phyloP scores from a whole-genome alignment of 2,797 vertebrate genomes.

The Carapus acus region DNA sequence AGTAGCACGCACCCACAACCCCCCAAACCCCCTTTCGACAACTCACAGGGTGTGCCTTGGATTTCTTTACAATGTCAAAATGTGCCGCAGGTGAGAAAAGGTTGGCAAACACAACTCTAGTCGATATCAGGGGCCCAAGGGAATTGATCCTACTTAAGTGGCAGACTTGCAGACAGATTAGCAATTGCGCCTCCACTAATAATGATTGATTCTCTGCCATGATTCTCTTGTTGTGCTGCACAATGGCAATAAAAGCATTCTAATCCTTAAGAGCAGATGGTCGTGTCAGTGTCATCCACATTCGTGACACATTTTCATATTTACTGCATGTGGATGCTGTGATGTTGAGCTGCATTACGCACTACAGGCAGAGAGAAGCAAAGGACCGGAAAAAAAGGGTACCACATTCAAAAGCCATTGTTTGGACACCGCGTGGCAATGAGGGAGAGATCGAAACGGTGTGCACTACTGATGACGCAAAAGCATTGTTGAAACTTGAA shows the following conservation, averaged over 20 bases:
- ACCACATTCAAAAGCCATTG: conserved; percentile 38
- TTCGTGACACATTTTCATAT: too few species aligned
- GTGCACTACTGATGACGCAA: conserved; percentile 50
- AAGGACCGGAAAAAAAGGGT: conserved; percentile 13
- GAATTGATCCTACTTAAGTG: conserved; percentile 47
- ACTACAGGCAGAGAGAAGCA: conserved; percentile 17
- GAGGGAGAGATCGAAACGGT: conserved; percentile 15
- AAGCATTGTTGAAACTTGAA: conserved; percentile 49
- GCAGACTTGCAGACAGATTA: conserved; percentile 54
- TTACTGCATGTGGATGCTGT: conserved; percentile 14
- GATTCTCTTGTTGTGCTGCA: conserved; percentile 33
- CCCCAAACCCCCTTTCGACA: too few species aligned
- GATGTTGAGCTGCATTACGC: conserved; percentile 26
- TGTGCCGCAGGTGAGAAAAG: too few species aligned
- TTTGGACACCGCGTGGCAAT: conserved; percentile 31
- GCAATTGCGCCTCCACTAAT: conserved; percentile 49
- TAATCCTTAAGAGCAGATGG: conserved; percentile 45
- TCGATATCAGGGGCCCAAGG: conserved; percentile 30
- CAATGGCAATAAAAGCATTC: conserved; percentile 16
- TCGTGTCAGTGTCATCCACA: conserved; percentile 21
- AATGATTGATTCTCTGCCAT: conserved; percentile 50
- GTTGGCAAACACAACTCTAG: too few species aligned
- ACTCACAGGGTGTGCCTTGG: too few species aligned
- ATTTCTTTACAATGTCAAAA: too few species aligned
- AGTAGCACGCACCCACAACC: too few species aligned